phyloP scores from a whole-genome alignment of 2,888 invertebrate genomes.

The Lasius platythorax region DNA sequence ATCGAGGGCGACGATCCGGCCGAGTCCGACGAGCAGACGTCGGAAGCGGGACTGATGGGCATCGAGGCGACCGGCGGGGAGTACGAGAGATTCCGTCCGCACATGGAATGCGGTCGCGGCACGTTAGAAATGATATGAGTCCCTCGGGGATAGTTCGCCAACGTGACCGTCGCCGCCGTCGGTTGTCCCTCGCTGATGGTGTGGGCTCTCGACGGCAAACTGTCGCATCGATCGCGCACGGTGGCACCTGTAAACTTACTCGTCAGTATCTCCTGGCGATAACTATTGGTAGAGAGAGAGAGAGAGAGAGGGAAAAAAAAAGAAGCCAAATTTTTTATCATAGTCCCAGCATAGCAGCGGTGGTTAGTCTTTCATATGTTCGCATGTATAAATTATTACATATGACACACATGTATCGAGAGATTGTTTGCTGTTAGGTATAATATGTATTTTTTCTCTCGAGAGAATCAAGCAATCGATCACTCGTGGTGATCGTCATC shows the following conservation, averaged over 20 bases:
- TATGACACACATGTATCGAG: slow-evolving; percentile 54
- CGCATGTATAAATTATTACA: slow-evolving; percentile 60
- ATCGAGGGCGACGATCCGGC: slow-evolving; percentile 90
- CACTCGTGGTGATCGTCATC: slow-evolving; percentile 7
- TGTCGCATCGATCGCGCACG: slow-evolving; percentile 92
- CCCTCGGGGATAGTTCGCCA: slow-evolving; percentile 82
- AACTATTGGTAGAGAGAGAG: background rate
- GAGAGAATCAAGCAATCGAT: slow-evolving; percentile 67
- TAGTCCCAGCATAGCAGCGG: slow-evolving; percentile 75
- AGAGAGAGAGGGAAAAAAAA: slow-evolving; percentile 55
- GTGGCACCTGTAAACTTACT: slow-evolving; percentile 81
- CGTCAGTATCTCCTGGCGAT: slow-evolving; percentile 40
- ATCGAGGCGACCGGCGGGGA: slow-evolving; percentile 87
- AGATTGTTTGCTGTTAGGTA: slow-evolving; percentile 21
- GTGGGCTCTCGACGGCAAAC: slow-evolving; percentile 92
- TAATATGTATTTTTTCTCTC: slow-evolving; percentile 45
- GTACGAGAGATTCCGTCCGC: slow-evolving; percentile 86
- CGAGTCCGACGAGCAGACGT: slow-evolving; percentile 89
- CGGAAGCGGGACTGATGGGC: slow-evolving; percentile 89
- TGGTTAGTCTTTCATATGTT: slow-evolving; percentile 69
- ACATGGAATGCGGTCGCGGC: slow-evolving; percentile 86
- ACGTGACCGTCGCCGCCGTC: slow-evolving; percentile 76
- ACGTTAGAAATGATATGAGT: slow-evolving; percentile 85
- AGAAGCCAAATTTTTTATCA: slow-evolving; percentile 72
- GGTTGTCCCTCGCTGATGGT: slow-evolving; percentile 89